Evolutionary conservation across 2,113 vertebrate species (phyloP).

Genomic region (Strix aluco): DNA sequence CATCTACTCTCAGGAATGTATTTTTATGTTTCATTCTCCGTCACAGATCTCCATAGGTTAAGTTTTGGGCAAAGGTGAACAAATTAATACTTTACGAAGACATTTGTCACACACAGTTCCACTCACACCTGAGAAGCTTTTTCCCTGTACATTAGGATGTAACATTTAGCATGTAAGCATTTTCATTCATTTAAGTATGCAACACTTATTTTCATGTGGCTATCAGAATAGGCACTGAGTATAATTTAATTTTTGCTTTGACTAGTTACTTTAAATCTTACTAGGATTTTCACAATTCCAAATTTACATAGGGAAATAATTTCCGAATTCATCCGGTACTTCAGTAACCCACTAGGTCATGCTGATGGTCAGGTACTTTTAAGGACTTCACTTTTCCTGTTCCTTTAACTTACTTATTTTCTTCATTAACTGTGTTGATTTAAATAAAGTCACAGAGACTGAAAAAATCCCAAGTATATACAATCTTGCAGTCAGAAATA

Average conservation of each 20-base stretch:
- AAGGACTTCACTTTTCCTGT: neutral
- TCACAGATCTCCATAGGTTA: neutral
- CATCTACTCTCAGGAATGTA: neutral
- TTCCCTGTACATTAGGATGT: neutral
- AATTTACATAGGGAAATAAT: neutral
- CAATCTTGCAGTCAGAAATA: slow-evolving; percentile 41
- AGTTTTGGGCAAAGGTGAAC: neutral
- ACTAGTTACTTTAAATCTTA: neutral
- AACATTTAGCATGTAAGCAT: neutral
- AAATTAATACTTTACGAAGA: neutral
- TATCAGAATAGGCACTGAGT: neutral
- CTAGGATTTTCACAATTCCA: neutral
- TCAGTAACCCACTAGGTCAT: neutral
- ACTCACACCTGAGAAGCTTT: neutral
- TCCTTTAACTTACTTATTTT: slow-evolving; percentile 1
- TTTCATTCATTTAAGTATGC: neutral
- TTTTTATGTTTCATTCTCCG: neutral
- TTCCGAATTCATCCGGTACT: neutral
- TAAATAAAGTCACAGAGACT: slow-evolving; percentile 5
- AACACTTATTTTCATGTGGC: neutral
- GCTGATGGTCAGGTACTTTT: neutral
- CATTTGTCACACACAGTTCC: neutral
- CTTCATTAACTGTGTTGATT: neutral
- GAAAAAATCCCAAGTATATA: neutral
- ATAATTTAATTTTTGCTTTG: slow-evolving; percentile 16